These are phyloP conservation scores for Calyptommatus sinebrachiatus DNA, from an alignment of 2,113 vertebrate genomes.

Conservation along the genomic window DNA sequence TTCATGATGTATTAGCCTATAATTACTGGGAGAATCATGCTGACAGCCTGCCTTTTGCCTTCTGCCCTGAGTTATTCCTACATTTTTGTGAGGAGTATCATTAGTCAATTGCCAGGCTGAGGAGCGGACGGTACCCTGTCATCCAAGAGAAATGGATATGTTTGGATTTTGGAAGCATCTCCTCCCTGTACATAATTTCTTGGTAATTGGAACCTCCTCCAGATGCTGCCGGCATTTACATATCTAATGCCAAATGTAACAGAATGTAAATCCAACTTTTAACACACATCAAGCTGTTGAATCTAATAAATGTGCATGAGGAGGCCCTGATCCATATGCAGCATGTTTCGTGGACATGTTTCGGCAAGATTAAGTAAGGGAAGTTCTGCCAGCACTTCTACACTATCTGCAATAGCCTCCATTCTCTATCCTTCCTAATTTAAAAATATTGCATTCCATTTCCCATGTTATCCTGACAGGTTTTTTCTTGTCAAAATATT, in stretches of 20 bases:
- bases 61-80: slow-evolving; percentile 31
- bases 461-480: background rate
- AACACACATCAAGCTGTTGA: slow-evolving; percentile 31
- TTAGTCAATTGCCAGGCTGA: slow-evolving; percentile 28
- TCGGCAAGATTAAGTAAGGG: background rate
- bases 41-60: slow-evolving; percentile 47
- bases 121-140: slow-evolving; percentile 5
- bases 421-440: background rate
- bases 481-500: background rate
- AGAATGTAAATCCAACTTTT: slow-evolving; percentile 41
- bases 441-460: slow-evolving; percentile 1
- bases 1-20: slow-evolving; percentile 51
- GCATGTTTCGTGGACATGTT: background rate
- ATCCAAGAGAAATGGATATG: slow-evolving; percentile 3
- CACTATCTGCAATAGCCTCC: background rate
- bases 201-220: background rate
- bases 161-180: slow-evolving; percentile 25
- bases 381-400: background rate
- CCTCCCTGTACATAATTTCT: slow-evolving; percentile 43
- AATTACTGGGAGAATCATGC: slow-evolving; percentile 63
- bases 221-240: slow-evolving; percentile 9
- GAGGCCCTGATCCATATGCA: background rate
- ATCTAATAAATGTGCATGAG: background rate
- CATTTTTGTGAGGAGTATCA: slow-evolving; percentile 25
- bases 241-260: slow-evolving; percentile 15